Evolutionary conservation across 2,888 invertebrate species (phyloP), one percentile per base, ranked within the genome.

Genomic region (Eupithecia tripunctaria): DNA sequence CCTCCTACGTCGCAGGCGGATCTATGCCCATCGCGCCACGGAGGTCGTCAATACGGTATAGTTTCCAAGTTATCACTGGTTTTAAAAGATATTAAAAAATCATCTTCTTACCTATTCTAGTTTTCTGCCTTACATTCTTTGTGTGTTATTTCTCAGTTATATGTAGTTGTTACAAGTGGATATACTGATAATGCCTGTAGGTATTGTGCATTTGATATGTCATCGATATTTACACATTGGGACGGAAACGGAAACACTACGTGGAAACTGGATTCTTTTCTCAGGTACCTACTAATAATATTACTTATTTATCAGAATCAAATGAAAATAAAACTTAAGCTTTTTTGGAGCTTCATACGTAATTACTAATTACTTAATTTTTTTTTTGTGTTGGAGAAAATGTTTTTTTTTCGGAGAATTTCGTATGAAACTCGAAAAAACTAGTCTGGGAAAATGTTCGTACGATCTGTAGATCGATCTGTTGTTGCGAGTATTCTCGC

Each of bases 171-270:
- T 8, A 51, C 10, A 51, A 2, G 56, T 56, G 56, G 56, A 25
- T 5, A 14, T 56, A 56, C 56, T 56, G 56, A 5, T n/a, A 51
- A 21, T 56, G 12, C 25, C 51, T 47, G n/a, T 21, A 25, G 56
- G 25, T 56, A 56, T 25, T 25, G 56, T 25, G 25, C 56, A 56
- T 56, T 56, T 21, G 56, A 56, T 56, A 56, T 70, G 70, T 66
- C 62, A 32, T 51, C 69, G 63, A 27, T 70, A 63, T 29, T 72
- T 72, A 66, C 71, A 14, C 21, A 56, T 56, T 56, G 25, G 56
- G 56, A 56, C 4, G 21, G 21, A 51, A 51, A 51, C 4, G 25
- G 25, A 56, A 56, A 21, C 14, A 25, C 56, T 21, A 56, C 56
- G 12, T 25, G 21, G 14, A 25, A 25, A 56, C 12, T 10, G 51